Evolutionary conservation across 1,140 invertebrate genomes (phyloP).

Genomic region (Ylistrum balloti): DNA sequence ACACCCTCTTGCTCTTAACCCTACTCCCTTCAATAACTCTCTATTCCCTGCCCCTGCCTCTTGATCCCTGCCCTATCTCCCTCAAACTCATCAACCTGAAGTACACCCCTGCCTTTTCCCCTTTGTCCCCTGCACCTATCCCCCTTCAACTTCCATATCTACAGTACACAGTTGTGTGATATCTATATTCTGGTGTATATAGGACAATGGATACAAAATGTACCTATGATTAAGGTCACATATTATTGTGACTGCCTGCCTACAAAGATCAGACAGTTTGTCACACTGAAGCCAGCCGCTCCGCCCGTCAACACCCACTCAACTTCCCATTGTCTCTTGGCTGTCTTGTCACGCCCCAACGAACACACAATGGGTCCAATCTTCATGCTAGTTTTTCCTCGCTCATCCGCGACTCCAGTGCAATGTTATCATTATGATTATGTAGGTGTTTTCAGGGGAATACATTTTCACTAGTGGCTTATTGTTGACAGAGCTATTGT

Average conservation of each 20-base stretch:
- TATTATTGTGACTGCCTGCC: background rate
- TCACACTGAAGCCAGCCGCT: background rate
- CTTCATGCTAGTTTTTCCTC: background rate
- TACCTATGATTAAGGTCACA: slow-evolving; percentile 15
- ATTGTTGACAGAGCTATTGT: slow-evolving; percentile 20
- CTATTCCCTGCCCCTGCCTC: background rate
- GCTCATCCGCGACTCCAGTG: background rate
- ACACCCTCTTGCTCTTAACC: too few species aligned
- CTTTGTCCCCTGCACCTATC: too few species aligned
- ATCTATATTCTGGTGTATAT: background rate
- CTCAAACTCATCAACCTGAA: too few species aligned
- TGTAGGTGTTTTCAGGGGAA: background rate
- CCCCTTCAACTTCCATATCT: too few species aligned
- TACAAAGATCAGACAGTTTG: background rate
- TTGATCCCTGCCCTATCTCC: too few species aligned
- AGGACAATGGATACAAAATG: background rate
- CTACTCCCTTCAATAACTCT: too few species aligned
- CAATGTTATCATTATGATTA: background rate
- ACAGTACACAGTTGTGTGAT: background rate
- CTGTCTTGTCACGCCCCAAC: background rate
- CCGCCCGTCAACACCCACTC: slow-evolving; percentile 29
- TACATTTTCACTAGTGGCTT: slow-evolving; percentile 12
- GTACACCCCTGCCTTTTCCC: background rate
- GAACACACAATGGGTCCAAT: background rate
- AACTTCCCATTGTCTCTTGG: background rate